These are phyloP conservation scores for Microcebus jonahi DNA, from an alignment of 2,113 vertebrate genomes.

Conservation along the genomic window DNA sequence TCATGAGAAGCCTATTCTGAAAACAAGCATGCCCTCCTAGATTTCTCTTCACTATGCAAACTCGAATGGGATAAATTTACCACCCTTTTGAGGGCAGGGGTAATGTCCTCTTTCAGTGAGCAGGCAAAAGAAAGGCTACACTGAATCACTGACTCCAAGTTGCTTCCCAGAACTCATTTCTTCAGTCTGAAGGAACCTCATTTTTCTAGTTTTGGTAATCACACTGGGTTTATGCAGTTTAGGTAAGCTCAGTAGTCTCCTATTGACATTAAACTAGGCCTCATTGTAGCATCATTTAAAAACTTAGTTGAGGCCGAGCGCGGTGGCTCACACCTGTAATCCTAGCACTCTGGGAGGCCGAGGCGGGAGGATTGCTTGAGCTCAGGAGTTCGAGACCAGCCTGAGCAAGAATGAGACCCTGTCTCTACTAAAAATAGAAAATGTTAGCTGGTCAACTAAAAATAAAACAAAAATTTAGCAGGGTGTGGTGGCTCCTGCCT, in stretches of 20 bases:
- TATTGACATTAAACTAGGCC: neutral
- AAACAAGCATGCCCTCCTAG: too few species aligned
- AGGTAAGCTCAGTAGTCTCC: conserved; percentile 2
- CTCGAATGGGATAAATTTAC: neutral
- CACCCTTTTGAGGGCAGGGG: neutral
- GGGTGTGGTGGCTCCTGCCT: too few species aligned
- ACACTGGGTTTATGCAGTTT: neutral
- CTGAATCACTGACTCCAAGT: neutral
- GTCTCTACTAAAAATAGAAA: too few species aligned
- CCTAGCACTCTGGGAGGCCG: too few species aligned
- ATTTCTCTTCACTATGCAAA: neutral
- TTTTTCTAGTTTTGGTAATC: neutral
- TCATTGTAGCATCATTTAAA: neutral
- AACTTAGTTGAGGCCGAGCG: neutral
- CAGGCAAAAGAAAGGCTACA: neutral
- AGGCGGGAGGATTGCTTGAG: too few species aligned
- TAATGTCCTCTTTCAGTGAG: neutral
- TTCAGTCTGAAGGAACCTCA: neutral
- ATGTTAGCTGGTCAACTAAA: too few species aligned
- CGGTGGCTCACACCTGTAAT: too few species aligned
- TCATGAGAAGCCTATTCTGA: neutral
- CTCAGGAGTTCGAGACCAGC: too few species aligned
- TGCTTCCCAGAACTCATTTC: neutral
- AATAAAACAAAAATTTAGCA: too few species aligned
- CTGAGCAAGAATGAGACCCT: too few species aligned